Base-by-base conservation (phyloP, 1,140 invertebrate species). In the Steinernema feltiae region DNA sequence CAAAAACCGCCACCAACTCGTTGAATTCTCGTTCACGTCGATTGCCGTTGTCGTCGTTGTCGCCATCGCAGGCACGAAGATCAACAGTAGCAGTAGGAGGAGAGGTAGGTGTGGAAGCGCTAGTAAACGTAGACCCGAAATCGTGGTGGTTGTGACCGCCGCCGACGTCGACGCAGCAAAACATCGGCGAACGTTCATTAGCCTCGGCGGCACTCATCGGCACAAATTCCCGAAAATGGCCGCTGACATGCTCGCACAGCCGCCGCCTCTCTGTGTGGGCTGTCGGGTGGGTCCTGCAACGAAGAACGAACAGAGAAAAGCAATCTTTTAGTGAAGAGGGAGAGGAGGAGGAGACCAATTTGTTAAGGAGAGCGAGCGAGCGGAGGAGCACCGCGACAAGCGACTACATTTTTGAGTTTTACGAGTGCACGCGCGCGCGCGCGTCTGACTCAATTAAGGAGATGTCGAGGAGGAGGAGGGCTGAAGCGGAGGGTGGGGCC, bases 161-260 rank as follows among this genome's bases (percentile, higher is more conserved):
- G 53, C 53, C 12, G 53, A 63, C 53, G 24, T 21, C 53, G 53
- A 63, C 53, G 53, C 24, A 3, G 53, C 12, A 27, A 15, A 63
- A 27, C 53, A 63, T 63, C 53, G 53, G 53, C 53, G 24, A 63
- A 63, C 24, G 53, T 27, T 63, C 53, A 63, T 63, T 63, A 63
- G 53, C 53, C 53, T 27, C 53, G 53, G 53, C 53, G 24, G 53
- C 53, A 63, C 53, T 63, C 53, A 63, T 63, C 53, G 53, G 53
- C 53, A 15, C 53, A 63, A 63, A 41, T 41, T 41, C 7, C 35
- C 7, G 35, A 41, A 41, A 41, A 63, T 63, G 53, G 53, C 53
- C 24, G 7, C 24, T 63, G 53, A 63, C 53, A 63, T 63, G 2
- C 24, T 63, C 18, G 7, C 18, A 7, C 35, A 18, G 7, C 7